A percentile compares a stretch with the other conserved stretches of the same genome.
Evolutionary conservation across 2,113 vertebrate genomes (phyloP).

Genomic region (Rhynchopsitta pachyrhyncha): DNA sequence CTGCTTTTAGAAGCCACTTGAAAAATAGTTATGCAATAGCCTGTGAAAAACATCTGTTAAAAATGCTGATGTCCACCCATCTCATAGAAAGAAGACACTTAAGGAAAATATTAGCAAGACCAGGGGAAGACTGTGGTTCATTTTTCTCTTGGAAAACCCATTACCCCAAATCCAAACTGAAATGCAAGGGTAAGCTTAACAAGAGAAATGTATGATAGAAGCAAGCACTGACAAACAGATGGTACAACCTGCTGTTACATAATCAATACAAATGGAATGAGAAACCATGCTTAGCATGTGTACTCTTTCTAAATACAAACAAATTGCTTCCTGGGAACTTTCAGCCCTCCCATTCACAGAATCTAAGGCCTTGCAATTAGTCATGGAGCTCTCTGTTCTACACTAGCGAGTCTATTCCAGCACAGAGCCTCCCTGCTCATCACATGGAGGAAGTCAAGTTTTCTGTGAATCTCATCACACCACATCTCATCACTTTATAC

Average conservation of each 20-base stretch:
- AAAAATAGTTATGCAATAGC: conserved; percentile 66
- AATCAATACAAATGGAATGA: conserved; percentile 30
- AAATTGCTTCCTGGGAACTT: conserved; percentile 17
- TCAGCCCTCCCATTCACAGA: conserved; percentile 5
- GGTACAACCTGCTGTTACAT: conserved; percentile 48
- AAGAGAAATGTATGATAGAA: neutral
- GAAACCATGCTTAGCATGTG: neutral
- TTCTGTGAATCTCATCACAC: neutral
- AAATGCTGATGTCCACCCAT: conserved; percentile 47
- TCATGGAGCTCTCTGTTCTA: neutral
- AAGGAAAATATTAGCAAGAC: conserved; percentile 16
- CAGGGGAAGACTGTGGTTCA: neutral
- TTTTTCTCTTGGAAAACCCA: neutral
- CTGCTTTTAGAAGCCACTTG: conserved; percentile 62
- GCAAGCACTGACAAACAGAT: neutral
- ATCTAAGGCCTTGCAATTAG: neutral
- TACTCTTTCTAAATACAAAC: conserved; percentile 27
- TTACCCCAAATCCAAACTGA: neutral
- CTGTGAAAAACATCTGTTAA: conserved; percentile 64
- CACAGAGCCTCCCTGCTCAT: neutral
- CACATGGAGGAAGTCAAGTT: neutral
- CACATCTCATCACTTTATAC: neutral
- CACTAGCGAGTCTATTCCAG: neutral
- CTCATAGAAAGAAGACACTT: conserved; percentile 14
- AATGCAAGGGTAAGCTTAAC: neutral